Conservation (phyloP, 1,140 invertebrate genomes). For the Nasonia longicornis region DNA sequence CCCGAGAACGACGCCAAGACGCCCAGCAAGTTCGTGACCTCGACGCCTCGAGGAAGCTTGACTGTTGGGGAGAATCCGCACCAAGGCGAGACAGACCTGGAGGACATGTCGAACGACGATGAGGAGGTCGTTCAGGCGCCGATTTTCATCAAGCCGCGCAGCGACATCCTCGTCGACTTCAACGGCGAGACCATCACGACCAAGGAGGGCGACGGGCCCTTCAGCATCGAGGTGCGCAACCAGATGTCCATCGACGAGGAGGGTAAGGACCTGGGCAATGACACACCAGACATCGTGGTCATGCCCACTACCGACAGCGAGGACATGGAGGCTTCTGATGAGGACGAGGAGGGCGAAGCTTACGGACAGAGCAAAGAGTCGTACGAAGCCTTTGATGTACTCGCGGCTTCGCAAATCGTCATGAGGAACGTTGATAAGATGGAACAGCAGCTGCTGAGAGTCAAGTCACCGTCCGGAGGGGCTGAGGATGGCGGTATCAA, state of each 20-base stretch:
- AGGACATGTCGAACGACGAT: conserved; percentile 63
- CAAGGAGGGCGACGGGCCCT: conserved; percentile 67
- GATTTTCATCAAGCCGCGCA: conserved; percentile 54
- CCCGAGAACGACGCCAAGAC: conserved; percentile 47
- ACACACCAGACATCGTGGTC: conserved; percentile 52
- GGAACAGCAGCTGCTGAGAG: conserved; percentile 56
- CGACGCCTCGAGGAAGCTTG: conserved; percentile 25
- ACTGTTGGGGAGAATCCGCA: conserved; percentile 44
- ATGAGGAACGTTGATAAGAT: conserved; percentile 63
- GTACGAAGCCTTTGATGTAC: conserved; percentile 56
- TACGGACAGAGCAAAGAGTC: conserved; percentile 50
- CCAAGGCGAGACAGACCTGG: conserved; percentile 63
- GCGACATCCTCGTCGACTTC: conserved; percentile 61
- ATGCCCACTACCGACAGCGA: conserved; percentile 63
- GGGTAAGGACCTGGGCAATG: neutral
- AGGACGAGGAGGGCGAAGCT: conserved; percentile 56
- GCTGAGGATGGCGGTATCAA: conserved; percentile 52
- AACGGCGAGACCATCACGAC: conserved; percentile 64
- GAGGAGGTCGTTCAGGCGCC: conserved; percentile 47
- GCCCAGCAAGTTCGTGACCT: conserved; percentile 46
- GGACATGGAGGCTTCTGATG: conserved; percentile 64
- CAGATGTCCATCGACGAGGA: conserved; percentile 59
- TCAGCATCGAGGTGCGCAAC: conserved; percentile 64
- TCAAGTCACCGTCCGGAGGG: conserved; percentile 44
- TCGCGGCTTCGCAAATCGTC: conserved; percentile 60